Conservation (phyloP, 1,140 invertebrate species). For the Odontomachus brunneus region DNA sequence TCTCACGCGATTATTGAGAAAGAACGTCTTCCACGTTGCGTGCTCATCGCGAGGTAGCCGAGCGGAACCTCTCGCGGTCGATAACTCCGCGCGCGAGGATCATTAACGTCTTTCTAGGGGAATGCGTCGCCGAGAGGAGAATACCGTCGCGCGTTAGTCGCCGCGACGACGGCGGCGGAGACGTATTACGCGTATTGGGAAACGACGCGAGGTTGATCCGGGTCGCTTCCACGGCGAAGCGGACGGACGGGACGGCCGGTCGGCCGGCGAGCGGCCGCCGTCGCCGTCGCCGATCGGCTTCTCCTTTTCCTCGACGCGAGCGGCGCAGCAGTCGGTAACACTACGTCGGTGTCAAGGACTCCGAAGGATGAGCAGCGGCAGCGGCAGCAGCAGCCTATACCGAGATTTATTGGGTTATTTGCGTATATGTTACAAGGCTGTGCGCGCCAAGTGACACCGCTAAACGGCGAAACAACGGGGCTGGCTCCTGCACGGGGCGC, state of each 20-base stretch:
- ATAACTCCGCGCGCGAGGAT: slow-evolving; percentile 60
- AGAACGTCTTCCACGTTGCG: slow-evolving; percentile 8
- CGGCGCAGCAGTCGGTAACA: slow-evolving; percentile 66
- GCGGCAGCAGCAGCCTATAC: slow-evolving; percentile 73
- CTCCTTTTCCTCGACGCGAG: slow-evolving; percentile 12
- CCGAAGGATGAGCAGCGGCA: slow-evolving; percentile 76
- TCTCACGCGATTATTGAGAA: slow-evolving; percentile 16
- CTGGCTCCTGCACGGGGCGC: slow-evolving; percentile 31
- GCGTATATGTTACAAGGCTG: slow-evolving; percentile 84
- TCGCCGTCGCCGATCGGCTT: not conserved
- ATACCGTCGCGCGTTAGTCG: slow-evolving; percentile 12
- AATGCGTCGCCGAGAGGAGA: slow-evolving; percentile 34
- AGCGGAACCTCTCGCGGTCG: slow-evolving; percentile 60
- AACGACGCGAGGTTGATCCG: slow-evolving; percentile 66
- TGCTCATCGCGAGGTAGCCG: slow-evolving; percentile 27
- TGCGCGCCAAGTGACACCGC: slow-evolving; percentile 61
- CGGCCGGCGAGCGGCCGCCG: not conserved
- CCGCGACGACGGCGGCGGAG: not conserved
- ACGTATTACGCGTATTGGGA: slow-evolving; percentile 61
- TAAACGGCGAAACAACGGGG: not conserved
- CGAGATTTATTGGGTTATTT: slow-evolving; percentile 83
- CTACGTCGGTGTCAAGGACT: slow-evolving; percentile 78
- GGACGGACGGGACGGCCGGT: too few species aligned
- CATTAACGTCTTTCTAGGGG: slow-evolving; percentile 64
- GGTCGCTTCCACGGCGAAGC: slow-evolving; percentile 49